Evolutionary conservation across 2,797 vertebrate genomes (phyloP), one percentile per base, ranked within the genome.

Genomic region (Botia kubotai): DNA sequence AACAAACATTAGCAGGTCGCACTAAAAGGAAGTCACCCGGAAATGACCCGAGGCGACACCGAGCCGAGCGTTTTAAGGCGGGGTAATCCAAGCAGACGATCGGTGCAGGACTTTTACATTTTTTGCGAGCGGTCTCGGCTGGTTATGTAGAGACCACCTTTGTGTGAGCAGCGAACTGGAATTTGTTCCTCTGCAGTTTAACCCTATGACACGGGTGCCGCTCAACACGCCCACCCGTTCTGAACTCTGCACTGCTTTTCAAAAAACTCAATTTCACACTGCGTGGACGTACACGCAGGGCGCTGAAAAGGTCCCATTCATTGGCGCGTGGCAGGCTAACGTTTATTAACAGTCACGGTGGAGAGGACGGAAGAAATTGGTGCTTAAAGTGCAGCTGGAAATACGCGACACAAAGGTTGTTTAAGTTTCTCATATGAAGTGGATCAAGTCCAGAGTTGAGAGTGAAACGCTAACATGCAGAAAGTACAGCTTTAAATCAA

Each of bases 191-290:
- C n/a, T 17, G 53, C 62, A 52, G 73, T 77, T 79, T 72, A 80
- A 82, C 70, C 84, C 80, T 43, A 4, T 63, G 67, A 83, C 82
- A 81, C 21, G 13, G 3, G 19, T 71, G 76, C 19, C 13, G 26
- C 17, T 82, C 17, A 8, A 70, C 5, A 19, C 76, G 60, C 68
- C 72, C 57, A 0, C 48, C 26, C 53, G 33, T 71, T 76, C 58
- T 79, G 50, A 82, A 79, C 67, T 52, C 26, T 0, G n/a, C 36
- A 52, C 62, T n/a, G 10, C 2, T 79, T 17, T 79, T 83, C 52
- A 71, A 70, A 82, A 86, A 86, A 82, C 76, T 82, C 80, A 82
- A 84, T 80, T 84, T 86, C 80, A 86, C 82, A 82, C 72, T 72
- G 65, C 11, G 52, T 75, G 82, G 50, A 62, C 63, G 74, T 68